Percentiles rank a stretch among this genome's conserved stretches.
phyloP scores from a whole-genome alignment of 2,888 invertebrate species.

The Scaeva pyrastri region DNA sequence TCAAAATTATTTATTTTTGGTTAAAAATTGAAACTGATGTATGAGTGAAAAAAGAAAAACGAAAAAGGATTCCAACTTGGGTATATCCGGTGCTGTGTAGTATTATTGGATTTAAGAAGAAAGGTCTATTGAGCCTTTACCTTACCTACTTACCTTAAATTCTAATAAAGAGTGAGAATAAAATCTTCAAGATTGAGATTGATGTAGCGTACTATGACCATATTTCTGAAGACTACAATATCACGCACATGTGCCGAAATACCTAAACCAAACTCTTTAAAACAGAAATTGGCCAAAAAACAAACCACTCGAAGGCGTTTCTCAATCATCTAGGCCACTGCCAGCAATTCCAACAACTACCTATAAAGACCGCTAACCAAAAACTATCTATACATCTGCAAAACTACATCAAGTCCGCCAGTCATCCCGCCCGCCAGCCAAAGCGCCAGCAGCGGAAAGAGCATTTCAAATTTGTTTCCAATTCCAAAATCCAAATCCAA shows the following conservation, averaged over 20 bases:
- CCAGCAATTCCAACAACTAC: slow-evolving; percentile 12
- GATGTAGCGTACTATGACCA: no score
- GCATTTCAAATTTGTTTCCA: slow-evolving; percentile 63
- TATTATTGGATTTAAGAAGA: no score
- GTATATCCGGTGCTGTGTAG: no score
- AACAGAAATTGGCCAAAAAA: slow-evolving; percentile 8
- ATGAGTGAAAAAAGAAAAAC: no score
- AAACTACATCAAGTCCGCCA: background rate
- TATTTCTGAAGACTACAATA: no score
- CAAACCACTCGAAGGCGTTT: slow-evolving; percentile 66
- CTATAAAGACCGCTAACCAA: background rate
- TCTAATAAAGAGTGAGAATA: no score
- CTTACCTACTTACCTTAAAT: no score
- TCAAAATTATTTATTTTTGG: background rate
- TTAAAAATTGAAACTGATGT: background rate
- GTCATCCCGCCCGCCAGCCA: background rate
- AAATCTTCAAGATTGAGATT: no score
- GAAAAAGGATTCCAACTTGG: no score
- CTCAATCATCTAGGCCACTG: slow-evolving; percentile 60
- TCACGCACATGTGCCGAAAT: no score
- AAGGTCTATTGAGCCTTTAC: no score
- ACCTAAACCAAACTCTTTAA: background rate
- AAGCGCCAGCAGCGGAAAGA: slow-evolving; percentile 15
- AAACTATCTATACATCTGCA: background rate
- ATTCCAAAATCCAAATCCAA: slow-evolving; percentile 66